phyloP scores from a whole-genome alignment of 2,113 vertebrate genomes.

The Tilapia sparmanii region DNA sequence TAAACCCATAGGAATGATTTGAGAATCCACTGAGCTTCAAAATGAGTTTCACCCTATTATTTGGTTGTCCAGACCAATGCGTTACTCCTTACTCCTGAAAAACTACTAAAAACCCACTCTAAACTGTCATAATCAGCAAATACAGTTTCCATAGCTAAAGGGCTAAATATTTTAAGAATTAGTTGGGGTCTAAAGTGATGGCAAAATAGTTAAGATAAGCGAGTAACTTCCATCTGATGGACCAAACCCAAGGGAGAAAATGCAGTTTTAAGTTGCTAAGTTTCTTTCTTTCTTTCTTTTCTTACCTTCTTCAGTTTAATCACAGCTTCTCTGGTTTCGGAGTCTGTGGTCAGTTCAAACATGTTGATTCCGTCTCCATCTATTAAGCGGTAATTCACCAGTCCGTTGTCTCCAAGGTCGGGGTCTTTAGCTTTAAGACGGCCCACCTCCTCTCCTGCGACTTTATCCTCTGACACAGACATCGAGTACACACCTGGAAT shows the following conservation, averaged over 20 bases:
- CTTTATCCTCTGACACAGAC: conserved; percentile 86
- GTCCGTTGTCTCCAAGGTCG: conserved; percentile 90
- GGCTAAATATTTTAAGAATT: not conserved
- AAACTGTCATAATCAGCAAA: not conserved
- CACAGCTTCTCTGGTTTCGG: conserved; percentile 90
- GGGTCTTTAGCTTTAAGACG: conserved; percentile 92
- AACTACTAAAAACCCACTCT: not conserved
- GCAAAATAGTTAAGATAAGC: rapidly evolving
- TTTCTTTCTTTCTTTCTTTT: not conserved
- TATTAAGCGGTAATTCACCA: conserved; percentile 86
- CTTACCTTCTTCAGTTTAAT: conserved; percentile 94
- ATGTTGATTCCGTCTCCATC: conserved; percentile 86
- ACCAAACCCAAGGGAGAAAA: not conserved
- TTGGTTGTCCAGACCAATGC: not conserved
- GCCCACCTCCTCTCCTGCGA: conserved; percentile 90
- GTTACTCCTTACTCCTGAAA: not conserved
- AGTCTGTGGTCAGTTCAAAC: conserved; percentile 91
- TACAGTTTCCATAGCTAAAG: not conserved
- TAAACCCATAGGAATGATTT: not conserved
- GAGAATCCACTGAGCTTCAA: not conserved
- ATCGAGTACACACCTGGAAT: conserved; percentile 88
- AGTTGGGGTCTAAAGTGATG: not conserved
- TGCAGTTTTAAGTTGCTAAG: not conserved
- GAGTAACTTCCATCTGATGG: not conserved
- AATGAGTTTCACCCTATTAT: not conserved